phyloP scores from a whole-genome alignment of 2,888 invertebrate genomes.

The Drosophila anceps region DNA sequence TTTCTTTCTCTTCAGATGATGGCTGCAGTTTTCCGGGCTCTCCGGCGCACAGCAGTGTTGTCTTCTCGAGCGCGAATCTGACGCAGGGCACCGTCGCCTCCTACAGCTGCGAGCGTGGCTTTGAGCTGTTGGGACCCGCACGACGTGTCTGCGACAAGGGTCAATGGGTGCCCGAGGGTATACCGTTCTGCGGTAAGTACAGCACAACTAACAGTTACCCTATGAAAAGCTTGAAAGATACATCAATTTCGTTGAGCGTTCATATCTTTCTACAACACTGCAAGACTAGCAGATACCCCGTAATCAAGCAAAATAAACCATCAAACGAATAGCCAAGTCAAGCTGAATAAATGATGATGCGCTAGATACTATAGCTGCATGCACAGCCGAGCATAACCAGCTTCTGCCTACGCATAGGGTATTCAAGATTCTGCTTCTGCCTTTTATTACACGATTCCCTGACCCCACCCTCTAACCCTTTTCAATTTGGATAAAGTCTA shows the following conservation, averaged over 20 bases:
- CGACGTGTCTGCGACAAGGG: slow-evolving; percentile 92
- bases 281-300: slow-evolving; percentile 1
- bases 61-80: slow-evolving; percentile 89
- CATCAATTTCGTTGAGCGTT: too few relatives aligned
- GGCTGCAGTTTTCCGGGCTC: slow-evolving; percentile 94
- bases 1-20: slow-evolving; percentile 68
- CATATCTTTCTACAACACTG: neutral
- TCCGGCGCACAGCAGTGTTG: slow-evolving; percentile 93
- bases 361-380: neutral
- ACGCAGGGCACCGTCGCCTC: slow-evolving; percentile 89
- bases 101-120: slow-evolving; percentile 94
- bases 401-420: neutral
- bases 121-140: slow-evolving; percentile 95
- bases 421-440: neutral
- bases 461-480: neutral
- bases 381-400: neutral
- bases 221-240: too few relatives aligned
- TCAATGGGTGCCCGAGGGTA: slow-evolving; percentile 94
- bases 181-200: slow-evolving; percentile 96
- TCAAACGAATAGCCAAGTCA: neutral
- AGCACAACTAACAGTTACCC: slow-evolving; percentile 1
- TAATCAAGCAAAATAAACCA: neutral
- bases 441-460: neutral
- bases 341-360: neutral
- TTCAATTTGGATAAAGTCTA: slow-evolving; percentile 8